Conservation (phyloP, 2,888 invertebrate species). For the Lysandra coridon region DNA sequence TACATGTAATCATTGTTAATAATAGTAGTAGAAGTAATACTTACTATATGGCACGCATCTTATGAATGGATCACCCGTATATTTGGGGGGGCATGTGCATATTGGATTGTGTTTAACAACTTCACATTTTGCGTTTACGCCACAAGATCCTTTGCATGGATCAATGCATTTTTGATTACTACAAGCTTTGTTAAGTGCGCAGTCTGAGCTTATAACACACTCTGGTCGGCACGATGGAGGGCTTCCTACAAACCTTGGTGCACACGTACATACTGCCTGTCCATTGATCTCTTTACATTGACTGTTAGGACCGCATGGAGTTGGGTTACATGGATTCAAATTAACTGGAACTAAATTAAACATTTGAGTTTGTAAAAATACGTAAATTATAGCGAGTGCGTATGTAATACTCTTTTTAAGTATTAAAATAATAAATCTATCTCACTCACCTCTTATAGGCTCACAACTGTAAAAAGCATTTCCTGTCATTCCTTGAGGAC, state of each 20-base stretch:
- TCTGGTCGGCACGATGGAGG: conserved; percentile 89
- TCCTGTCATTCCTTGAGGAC: conserved; percentile 84
- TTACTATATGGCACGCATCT: conserved; percentile 81
- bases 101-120: conserved; percentile 89
- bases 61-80: conserved; percentile 88
- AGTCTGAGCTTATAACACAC: conserved; percentile 88
- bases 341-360: conserved; percentile 58
- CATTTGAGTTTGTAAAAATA: neutral
- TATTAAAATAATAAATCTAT: conserved; percentile 2
- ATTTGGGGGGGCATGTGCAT: conserved; percentile 84
- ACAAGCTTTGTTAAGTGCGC: conserved; percentile 85
- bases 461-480: conserved; percentile 84
- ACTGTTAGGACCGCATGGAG: conserved; percentile 89
- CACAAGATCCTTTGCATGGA: conserved; percentile 88
- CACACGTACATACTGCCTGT: conserved; percentile 87
- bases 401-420: neutral
- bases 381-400: neutral
- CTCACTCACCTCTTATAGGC: conserved; percentile 66
- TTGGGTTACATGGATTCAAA: conserved; percentile 84
- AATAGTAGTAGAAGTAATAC: conserved; percentile 39
- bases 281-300: conserved; percentile 84
- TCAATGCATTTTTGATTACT: conserved; percentile 87
- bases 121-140: conserved; percentile 85
- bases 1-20: neutral
- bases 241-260: conserved; percentile 84